phyloP scores from a whole-genome alignment of 2,113 vertebrate species.

The Bombycilla garrulus region DNA sequence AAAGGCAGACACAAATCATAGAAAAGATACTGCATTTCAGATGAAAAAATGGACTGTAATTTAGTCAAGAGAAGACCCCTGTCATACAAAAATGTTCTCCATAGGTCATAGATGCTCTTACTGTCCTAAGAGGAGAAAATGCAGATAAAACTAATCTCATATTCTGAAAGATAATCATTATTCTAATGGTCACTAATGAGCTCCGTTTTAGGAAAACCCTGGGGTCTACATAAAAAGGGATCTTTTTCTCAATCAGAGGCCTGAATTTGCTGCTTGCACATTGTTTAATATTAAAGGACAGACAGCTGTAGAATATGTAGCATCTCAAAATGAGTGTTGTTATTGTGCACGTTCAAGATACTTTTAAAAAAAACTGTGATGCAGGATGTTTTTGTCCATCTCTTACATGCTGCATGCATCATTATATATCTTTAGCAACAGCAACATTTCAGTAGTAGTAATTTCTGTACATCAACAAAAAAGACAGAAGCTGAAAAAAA shows the following conservation, averaged over 20 bases:
- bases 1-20: not conserved
- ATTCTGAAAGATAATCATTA: not conserved
- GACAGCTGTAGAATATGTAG: not conserved
- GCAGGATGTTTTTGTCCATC: not conserved
- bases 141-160: not conserved
- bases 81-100: not conserved
- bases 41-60: not conserved
- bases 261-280: not conserved
- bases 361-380: not conserved
- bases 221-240: not conserved
- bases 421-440: not conserved
- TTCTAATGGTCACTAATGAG: not conserved
- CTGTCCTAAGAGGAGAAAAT: not conserved
- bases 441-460: not conserved
- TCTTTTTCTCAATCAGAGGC: not conserved
- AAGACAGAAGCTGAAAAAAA: not conserved
- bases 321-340: not conserved
- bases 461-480: not conserved
- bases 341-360: not conserved
- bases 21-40: not conserved
- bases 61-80: not conserved
- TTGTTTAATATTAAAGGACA: not conserved
- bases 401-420: not conserved
- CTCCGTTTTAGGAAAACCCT: not conserved
- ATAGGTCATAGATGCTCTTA: not conserved